Conservation (phyloP, 1,140 invertebrate genomes). For the Pogonomyrmex californicus region DNA sequence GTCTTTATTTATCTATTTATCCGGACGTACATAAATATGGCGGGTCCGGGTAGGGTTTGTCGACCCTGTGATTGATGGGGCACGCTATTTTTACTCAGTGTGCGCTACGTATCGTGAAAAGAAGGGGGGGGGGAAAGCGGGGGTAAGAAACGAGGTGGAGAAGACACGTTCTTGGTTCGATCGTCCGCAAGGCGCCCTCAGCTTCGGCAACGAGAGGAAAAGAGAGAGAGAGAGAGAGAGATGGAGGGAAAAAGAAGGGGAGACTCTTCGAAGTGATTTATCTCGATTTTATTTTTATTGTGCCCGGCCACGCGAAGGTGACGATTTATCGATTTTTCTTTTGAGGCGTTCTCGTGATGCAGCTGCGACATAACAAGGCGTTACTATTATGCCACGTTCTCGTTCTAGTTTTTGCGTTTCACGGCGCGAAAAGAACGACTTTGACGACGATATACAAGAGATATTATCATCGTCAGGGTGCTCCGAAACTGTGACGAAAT, state of each 20-base stretch:
- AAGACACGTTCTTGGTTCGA: constrained; percentile 42
- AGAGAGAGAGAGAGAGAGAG: neutral
- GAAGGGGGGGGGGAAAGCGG: constrained; percentile 53
- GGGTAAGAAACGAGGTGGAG: constrained; percentile 44
- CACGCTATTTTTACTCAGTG: constrained; percentile 77
- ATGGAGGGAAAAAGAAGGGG: neutral
- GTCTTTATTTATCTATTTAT: constrained; percentile 73
- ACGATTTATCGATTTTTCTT: constrained; percentile 55
- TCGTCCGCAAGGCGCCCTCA: constrained; percentile 16
- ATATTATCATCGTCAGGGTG: neutral
- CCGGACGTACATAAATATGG: constrained; percentile 63
- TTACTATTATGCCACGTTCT: constrained; percentile 10
- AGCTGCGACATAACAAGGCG: constrained; percentile 1
- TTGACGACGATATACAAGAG: constrained; percentile 24
- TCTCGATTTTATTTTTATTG: constrained; percentile 80
- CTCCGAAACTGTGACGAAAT: constrained; percentile 19
- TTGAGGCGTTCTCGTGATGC: neutral
- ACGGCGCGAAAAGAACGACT: neutral
- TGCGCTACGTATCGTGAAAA: constrained; percentile 63
- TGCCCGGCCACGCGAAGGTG: constrained; percentile 62
- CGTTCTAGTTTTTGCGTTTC: constrained; percentile 44
- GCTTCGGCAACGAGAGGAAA: neutral
- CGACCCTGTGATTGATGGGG: constrained; percentile 79
- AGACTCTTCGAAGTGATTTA: constrained; percentile 67
- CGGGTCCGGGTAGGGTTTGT: constrained; percentile 70